A percentile compares a stretch with the other conserved stretches of the same genome.
phyloP scores from a whole-genome alignment of 2,113 vertebrate genomes.

The Meriones unguiculatus region DNA sequence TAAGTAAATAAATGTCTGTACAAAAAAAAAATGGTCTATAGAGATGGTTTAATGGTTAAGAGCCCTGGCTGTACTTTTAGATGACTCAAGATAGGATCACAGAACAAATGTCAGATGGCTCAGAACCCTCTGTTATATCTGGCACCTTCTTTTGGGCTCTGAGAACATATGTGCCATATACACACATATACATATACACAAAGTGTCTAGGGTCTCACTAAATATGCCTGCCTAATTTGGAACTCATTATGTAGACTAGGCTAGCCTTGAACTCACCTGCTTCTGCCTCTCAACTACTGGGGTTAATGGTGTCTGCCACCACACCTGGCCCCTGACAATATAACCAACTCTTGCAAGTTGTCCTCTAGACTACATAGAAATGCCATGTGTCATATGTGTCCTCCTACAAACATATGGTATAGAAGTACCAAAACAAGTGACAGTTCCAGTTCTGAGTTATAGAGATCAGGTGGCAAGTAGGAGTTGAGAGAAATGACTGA shows the following conservation, averaged over 20 bases:
- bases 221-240: neutral
- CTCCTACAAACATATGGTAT: neutral
- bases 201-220: neutral
- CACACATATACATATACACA: neutral
- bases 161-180: neutral
- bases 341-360: neutral
- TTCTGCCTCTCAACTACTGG: neutral
- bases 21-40: neutral
- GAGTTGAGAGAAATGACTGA: neutral
- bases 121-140: neutral
- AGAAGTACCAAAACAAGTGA: neutral
- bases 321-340: neutral
- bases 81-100: neutral
- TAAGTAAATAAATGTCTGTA: neutral
- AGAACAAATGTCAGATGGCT: neutral
- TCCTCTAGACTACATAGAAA: neutral
- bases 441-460: neutral
- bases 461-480: conserved; percentile 18
- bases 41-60: neutral
- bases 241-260: neutral
- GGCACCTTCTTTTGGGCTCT: neutral
- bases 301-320: neutral
- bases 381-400: neutral
- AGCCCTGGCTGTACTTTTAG: neutral
- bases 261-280: neutral